Evolutionary conservation across 2,113 vertebrate genomes (phyloP), one percentile per base, ranked within the genome.

Genomic region (Cololabis saira): DNA sequence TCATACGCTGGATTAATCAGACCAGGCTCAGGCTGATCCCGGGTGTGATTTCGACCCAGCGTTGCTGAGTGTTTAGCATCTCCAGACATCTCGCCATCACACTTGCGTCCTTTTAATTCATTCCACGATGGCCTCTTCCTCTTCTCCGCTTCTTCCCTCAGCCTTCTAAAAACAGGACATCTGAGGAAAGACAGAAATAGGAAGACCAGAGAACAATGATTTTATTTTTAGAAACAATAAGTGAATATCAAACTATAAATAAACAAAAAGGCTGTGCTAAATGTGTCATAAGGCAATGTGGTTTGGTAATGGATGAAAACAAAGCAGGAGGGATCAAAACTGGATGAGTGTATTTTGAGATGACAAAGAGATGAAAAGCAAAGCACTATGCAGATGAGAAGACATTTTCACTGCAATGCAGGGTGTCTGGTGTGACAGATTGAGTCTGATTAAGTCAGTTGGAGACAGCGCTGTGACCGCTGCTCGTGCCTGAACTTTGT

Each of bases 1-100:
- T 97, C 96, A 80, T 93, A 97, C 44, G 96, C 95, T 53, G 94
- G 95, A 81, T 96, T 97, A 45, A 96, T 93, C 66, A 96, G 76
- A 1, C 96, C 95, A 7, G 96, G 94, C 65, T 97, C 95, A 0
- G 93, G 87, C 33, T 69, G 84, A 50, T 87, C 88, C 41, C 88
- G 68, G 45, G 55, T 30, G 48, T 78, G 51, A 19, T 81, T 81
- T 60, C 89, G 86, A 43, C 86, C 65, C 8, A 48, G 53, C 0
- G 86, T 40, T 12, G 85, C 69, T 0, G 81, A 80, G 61, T 83
- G 90, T 76, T 93, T 93, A 17, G 83, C 74, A 24, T 92, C 92
- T 37, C 81, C 84, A n/a, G 82, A 67, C 1, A 69, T 47, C 73
- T 96, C 94, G 71, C 73, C 87, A 9, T 82, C 93, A 41, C 74